Evolutionary conservation across 2,113 vertebrate species (phyloP), one percentile per base, ranked within the genome.

Genomic region (Macrotus californicus): DNA sequence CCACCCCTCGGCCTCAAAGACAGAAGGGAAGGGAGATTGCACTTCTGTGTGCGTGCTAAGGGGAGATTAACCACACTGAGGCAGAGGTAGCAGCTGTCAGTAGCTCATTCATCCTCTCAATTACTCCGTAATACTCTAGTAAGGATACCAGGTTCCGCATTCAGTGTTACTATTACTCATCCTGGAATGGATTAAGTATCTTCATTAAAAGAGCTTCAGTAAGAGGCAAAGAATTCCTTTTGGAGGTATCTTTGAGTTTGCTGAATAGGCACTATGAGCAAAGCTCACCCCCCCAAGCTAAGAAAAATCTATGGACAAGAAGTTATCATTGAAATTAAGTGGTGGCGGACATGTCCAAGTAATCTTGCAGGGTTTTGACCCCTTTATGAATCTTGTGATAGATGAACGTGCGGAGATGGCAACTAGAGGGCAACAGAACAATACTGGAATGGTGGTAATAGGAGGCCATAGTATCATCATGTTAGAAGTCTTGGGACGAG

Each of bases 391-490:
- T 21, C 52, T 6, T 2, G 52, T 6, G 52, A 54, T 7, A 1
- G 4, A 7, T 21, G 52, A 52, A 7, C 6, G 52, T 19, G 52
- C 3, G 52, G 52, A 52, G 52, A 19, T n/a, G 52, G 52, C 52
- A 54, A 19, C 52, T 2, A 7, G 52, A 2, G 52, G 52, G 18
- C 52, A 21, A 11, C 52, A 21, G 52, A 19, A 21, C 52, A 2
- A 6, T 19, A 19, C 19, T 0, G 52, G 52, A 3, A 19, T 6
- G 52, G 52, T 1, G 99, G 99, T 99, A 52, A 99, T 99, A 96
- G 97, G 99, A 98, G 99, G 99, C 94, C 99, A 99, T 98, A 99
- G 99, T 97, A 99, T 99, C 97, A 99, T 99, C 89, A 99, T 99
- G 99, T 97, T 99, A 95, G 99, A 99, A 98, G 99, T 99, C n/a